Evolutionary conservation across 2,797 vertebrate genomes (phyloP), one percentile per base, ranked within the genome.

Genomic region (Clarias fuscus): DNA sequence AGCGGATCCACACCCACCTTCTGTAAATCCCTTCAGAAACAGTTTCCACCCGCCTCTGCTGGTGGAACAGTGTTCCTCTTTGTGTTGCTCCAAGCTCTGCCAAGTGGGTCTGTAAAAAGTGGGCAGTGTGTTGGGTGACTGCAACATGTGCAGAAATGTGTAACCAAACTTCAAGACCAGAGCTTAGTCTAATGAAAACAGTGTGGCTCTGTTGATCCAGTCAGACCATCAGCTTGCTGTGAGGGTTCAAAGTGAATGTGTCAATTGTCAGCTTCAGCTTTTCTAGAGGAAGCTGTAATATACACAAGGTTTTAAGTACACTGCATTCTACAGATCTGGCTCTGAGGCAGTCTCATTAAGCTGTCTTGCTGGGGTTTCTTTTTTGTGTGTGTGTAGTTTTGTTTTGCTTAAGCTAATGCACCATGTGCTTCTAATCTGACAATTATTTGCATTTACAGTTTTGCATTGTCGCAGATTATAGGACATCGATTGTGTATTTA

Each of bases 61-160:
- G 77, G 80, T 84, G 58, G 62, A 85, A 90, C 87, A 88, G 84
- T 76, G 71, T 43, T 86, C 40, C 58, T 84, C 81, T 84, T 83
- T 89, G 71, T 80, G 70, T 33, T 67, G 24, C 61, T 43, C 64
- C 33, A 64, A 20, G 71, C 10, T 1, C 56, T 83, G 82, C 86
- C 83, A 81, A 86, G 78, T 73, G 83, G 76, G 86, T 85, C 83
- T 71, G 53, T 72, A 20, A 86, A 84, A 88, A 61, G 83, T 71
- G n/a, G 43, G 76, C 64, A 83, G 83, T 77, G 86, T 86, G 68
- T 33, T 80, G 56, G 68, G 81, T 76, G 82, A 56, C 67, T 86
- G 64, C 33, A 59, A 79, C 53, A 43, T 80, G 80, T 82, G 76
- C 22, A 70, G 59, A 58, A 75, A 83, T 79, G 87, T 85, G 79